Conservation (phyloP, 2,113 vertebrate species). For the Caloenas nicobarica region DNA sequence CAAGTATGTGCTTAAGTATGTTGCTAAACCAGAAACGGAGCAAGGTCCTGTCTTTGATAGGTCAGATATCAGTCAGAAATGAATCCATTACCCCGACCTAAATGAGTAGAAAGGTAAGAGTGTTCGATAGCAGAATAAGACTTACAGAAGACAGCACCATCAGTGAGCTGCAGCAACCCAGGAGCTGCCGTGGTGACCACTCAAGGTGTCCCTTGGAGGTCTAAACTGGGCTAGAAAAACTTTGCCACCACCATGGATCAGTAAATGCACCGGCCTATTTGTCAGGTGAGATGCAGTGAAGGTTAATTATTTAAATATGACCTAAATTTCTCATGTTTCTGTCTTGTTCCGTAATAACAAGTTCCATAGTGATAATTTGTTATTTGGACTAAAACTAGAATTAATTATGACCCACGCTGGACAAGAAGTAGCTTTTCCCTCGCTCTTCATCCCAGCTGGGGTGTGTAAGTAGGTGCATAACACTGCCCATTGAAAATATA, state of each 20-base stretch:
- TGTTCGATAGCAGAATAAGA: neutral
- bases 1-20: neutral
- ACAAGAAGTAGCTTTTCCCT: neutral
- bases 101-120: neutral
- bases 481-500: neutral
- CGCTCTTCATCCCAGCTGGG: neutral
- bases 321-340: neutral
- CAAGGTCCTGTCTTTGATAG: neutral
- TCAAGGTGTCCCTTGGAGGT: neutral
- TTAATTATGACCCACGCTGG: neutral
- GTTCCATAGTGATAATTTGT: neutral
- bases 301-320: constrained; percentile 36
- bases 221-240: neutral
- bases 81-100: neutral
- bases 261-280: neutral
- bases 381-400: neutral
- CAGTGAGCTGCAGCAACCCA: neutral
- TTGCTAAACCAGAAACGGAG: neutral
- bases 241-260: neutral
- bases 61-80: neutral
- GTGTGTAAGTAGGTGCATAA: neutral
- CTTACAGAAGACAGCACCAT: neutral
- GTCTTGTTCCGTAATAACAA: neutral
- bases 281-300: neutral
- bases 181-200: neutral